Conservation (phyloP, 2,888 invertebrate species). For the Pyrrhia umbra region DNA sequence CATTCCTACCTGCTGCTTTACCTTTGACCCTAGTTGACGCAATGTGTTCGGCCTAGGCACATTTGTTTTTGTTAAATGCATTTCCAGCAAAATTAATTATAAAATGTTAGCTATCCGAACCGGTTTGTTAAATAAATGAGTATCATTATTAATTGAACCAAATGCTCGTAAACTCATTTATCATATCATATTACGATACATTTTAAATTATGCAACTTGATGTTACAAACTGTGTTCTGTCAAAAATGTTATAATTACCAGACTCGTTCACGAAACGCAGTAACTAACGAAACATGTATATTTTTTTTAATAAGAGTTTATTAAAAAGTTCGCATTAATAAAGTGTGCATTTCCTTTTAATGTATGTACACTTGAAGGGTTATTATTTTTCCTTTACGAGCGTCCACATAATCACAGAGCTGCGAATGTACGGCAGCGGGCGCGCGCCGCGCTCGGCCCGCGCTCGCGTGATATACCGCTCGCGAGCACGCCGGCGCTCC, state of each 20-base stretch:
- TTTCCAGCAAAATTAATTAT: not conserved
- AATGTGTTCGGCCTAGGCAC: conserved; percentile 25
- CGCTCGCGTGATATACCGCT: conserved; percentile 44
- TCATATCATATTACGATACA: conserved; percentile 1
- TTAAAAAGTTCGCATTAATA: conserved; percentile 45
- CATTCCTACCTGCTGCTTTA: conserved; percentile 48
- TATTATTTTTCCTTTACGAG: conserved; percentile 49
- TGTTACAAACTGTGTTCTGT: conserved; percentile 24
- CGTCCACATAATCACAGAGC: conserved; percentile 25
- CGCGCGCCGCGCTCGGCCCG: not conserved
- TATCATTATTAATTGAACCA: conserved; percentile 4
- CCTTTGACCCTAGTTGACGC: conserved; percentile 30
- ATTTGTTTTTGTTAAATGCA: conserved; percentile 9
- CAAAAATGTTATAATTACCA: conserved; percentile 29
- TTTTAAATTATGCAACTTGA: conserved; percentile 17
- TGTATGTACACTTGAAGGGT: conserved; percentile 32
- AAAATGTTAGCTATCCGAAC: conserved; percentile 13
- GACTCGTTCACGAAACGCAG: conserved; percentile 12
- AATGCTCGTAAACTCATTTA: conserved; percentile 2
- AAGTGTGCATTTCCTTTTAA: conserved; percentile 38
- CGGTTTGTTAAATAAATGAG: conserved; percentile 8
- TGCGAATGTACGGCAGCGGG: conserved; percentile 16
- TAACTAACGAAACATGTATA: conserved; percentile 2
- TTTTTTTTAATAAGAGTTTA: conserved; percentile 14
- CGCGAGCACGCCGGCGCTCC: conserved; percentile 30